Evolutionary conservation across 2,797 vertebrate species (phyloP).

Genomic region (Epinephelus awoara): DNA sequence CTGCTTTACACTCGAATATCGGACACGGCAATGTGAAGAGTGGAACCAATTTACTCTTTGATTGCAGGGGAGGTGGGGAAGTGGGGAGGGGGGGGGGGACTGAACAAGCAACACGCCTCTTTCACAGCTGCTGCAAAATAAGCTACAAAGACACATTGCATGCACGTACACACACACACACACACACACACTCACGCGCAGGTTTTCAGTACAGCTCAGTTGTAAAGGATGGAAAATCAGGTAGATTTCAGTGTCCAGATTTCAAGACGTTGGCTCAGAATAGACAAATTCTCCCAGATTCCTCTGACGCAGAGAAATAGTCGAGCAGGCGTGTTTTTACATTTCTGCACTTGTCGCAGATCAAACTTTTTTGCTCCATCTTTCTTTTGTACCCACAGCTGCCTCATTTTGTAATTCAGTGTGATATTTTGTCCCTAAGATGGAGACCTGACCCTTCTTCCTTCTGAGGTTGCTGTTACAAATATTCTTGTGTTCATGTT

Average conservation of each 20-base stretch:
- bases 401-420: conserved; percentile 42
- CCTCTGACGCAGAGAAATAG: conserved; percentile 25
- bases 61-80: neutral
- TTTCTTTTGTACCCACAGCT: conserved; percentile 13
- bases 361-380: conserved; percentile 10
- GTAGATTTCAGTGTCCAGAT: conserved; percentile 31
- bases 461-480: conserved; percentile 37
- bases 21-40: conserved; percentile 56
- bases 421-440: conserved; percentile 2
- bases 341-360: neutral
- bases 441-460: conserved; percentile 17
- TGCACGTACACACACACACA: conserved; percentile 49
- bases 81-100: neutral
- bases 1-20: conserved; percentile 69
- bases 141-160: conserved; percentile 74
- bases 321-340: conserved; percentile 30
- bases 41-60: conserved; percentile 54
- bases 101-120: conserved; percentile 42
- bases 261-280: conserved; percentile 25
- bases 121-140: conserved; percentile 79
- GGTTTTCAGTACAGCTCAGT: conserved; percentile 31
- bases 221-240: conserved; percentile 27
- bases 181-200: conserved; percentile 50
- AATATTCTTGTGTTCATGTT: conserved; percentile 8
- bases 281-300: conserved; percentile 14